Base-by-base conservation (phyloP, 2,888 invertebrate genomes). In the Diaprepes abbreviatus region DNA sequence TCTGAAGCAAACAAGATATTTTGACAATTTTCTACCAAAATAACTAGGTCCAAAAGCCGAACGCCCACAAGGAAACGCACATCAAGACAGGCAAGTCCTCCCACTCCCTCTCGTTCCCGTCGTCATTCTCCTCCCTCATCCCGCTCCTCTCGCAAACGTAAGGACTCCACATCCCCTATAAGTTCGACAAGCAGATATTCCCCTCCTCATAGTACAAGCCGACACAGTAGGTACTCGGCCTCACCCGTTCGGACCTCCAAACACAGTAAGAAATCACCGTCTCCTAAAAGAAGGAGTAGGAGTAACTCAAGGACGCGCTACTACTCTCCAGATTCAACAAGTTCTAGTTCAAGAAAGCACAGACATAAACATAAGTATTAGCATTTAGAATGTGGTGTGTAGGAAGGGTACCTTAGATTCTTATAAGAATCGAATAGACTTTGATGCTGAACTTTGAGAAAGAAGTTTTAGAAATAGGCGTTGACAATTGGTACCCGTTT, bases 301-400 rank as follows among this genome's bases (percentile, higher is more conserved):
- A 78, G 81, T n/a, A 78, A 80, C 14, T 76, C 80, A 9, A 73
- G 79, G 43, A 79, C 82, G 9, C 77, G 80, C 35, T 81, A 82
- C 54, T 79, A 81, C 67, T 83, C 85, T 2, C 85, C 86, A 24
- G 86, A 86, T 31, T 81, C 73, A 0, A 71, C 71, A 1, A 70
- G 69, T 57, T 66, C 66, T 17, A 66, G 83, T 19, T 83, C 86
- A 21, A 83, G 85, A 63, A 87, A 87, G 78, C 87, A 87, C 76
- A 83, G 86, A 72, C 87, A 87, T 74, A 87, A 87, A 78, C 87
- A 87, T 78, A 87, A 86, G 79, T 86, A 87, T 76, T 87, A 79
- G 43, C 48, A 6, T 17, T 52, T 52, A 60, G 33, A 48, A 83
- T 58, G 45, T 38, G 50, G 55, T 55, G 33, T 21, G 9, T 33